These are phyloP conservation scores for Nineta flava DNA, from an alignment of 2,888 invertebrate species.

Conservation along the genomic window DNA sequence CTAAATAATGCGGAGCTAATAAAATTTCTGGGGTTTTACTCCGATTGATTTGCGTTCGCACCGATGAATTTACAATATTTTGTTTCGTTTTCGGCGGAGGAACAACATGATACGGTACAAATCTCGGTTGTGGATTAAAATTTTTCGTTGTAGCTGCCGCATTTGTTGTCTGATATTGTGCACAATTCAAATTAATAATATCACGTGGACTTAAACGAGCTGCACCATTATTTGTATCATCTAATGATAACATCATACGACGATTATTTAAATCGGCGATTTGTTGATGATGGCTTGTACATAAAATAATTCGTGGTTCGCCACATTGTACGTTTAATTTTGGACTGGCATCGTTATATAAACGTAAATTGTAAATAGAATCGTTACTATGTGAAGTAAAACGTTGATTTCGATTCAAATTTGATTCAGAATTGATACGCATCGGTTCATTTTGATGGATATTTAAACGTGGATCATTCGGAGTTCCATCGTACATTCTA, in stretches of 20 bases:
- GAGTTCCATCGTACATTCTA: background rate
- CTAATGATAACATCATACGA: background rate
- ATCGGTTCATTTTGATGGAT: background rate
- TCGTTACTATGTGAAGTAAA: background rate
- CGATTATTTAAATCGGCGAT: background rate
- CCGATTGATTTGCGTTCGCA: slow-evolving; percentile 28
- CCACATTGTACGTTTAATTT: background rate
- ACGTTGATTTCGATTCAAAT: background rate
- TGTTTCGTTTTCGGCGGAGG: slow-evolving; percentile 41
- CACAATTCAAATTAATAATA: background rate
- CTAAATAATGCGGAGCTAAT: slow-evolving; percentile 56
- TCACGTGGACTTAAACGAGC: slow-evolving; percentile 1
- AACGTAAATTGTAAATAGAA: background rate
- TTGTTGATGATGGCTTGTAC: background rate
- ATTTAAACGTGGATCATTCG: background rate
- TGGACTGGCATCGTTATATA: background rate
- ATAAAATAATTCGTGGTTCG: background rate
- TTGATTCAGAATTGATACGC: background rate
- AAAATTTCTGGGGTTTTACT: slow-evolving; percentile 66
- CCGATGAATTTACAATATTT: slow-evolving; percentile 18
- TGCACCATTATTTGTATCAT: background rate
- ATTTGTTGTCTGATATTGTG: background rate
- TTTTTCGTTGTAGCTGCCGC: background rate
- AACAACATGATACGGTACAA: slow-evolving; percentile 29
- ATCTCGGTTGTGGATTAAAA: slow-evolving; percentile 8